A percentile compares a stretch with the other conserved stretches of the same genome.
These are phyloP conservation scores for Molossus alvarezi DNA, from an alignment of 2,797 vertebrate genomes.

Conservation along the genomic window DNA sequence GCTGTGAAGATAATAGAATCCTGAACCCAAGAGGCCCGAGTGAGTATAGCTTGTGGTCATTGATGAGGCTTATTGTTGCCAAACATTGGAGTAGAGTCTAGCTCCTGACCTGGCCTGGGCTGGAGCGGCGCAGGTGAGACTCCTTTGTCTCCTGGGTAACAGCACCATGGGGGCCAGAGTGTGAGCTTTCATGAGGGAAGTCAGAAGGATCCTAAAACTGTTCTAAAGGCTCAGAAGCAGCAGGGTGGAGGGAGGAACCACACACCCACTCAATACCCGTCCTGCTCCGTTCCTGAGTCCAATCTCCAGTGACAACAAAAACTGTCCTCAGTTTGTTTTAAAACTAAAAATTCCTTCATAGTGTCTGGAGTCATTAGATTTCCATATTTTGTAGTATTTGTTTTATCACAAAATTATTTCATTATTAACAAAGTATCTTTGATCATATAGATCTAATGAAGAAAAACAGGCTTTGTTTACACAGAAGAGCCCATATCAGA, in stretches of 20 bases:
- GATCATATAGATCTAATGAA: background rate
- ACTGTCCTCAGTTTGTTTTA: constrained; percentile 19
- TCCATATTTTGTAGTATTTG: background rate
- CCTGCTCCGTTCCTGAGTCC: background rate
- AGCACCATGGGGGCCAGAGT: background rate
- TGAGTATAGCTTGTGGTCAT: background rate
- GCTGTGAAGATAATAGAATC: background rate
- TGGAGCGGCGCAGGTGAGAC: background rate
- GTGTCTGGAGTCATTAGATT: constrained; percentile 44
- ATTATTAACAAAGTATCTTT: constrained; percentile 1
- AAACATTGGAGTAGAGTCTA: background rate
- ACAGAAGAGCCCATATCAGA: background rate
- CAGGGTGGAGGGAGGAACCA: background rate
- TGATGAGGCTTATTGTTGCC: background rate
- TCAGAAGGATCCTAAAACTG: background rate
- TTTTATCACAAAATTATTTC: background rate
- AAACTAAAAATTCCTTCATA: constrained; percentile 32
- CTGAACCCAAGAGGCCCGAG: background rate
- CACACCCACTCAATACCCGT: background rate
- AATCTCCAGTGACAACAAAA: background rate
- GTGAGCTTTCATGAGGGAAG: background rate
- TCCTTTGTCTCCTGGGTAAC: background rate
- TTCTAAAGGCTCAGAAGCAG: background rate
- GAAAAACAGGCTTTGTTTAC: constrained; percentile 12
- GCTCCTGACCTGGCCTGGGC: background rate